A percentile compares a stretch with the other conserved stretches of the same genome.
These are phyloP conservation scores for Lysiphlebus fabarum DNA, from an alignment of 1,140 invertebrate species.

Conservation along the genomic window DNA sequence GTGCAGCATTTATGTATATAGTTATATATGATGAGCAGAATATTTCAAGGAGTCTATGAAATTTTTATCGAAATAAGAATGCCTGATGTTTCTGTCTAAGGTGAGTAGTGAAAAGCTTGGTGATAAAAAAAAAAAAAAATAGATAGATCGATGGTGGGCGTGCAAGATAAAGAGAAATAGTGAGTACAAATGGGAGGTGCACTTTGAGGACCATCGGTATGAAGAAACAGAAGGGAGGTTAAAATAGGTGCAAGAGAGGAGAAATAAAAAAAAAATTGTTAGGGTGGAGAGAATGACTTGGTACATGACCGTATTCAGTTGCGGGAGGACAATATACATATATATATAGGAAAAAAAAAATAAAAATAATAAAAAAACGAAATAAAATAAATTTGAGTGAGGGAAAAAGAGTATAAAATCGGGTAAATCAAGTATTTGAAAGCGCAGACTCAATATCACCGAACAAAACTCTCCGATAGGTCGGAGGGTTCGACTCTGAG, in stretches of 20 bases:
- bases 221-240: constrained; percentile 4
- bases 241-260: constrained; percentile 14
- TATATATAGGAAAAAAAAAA: constrained; percentile 24
- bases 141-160: constrained; percentile 14
- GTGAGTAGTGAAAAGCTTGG: too few species aligned
- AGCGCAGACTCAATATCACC: constrained; percentile 57
- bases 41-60: constrained; percentile 25
- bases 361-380: constrained; percentile 12
- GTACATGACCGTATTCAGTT: background rate
- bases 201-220: constrained; percentile 11
- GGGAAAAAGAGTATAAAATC: constrained; percentile 19
- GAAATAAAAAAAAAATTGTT: constrained; percentile 19
- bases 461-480: constrained; percentile 57
- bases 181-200: constrained; percentile 13
- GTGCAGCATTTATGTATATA: constrained; percentile 28
- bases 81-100: constrained; percentile 16
- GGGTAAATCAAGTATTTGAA: constrained; percentile 26
- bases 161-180: constrained; percentile 26
- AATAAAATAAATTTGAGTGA: constrained; percentile 14
- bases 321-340: too few species aligned
- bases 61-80: constrained; percentile 31
- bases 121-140: constrained; percentile 1
- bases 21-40: constrained; percentile 24
- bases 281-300: constrained; percentile 27
- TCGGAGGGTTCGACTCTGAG: constrained; percentile 53